Conservation (phyloP, 2,888 invertebrate species). For the Metacarcinus magister region DNA sequence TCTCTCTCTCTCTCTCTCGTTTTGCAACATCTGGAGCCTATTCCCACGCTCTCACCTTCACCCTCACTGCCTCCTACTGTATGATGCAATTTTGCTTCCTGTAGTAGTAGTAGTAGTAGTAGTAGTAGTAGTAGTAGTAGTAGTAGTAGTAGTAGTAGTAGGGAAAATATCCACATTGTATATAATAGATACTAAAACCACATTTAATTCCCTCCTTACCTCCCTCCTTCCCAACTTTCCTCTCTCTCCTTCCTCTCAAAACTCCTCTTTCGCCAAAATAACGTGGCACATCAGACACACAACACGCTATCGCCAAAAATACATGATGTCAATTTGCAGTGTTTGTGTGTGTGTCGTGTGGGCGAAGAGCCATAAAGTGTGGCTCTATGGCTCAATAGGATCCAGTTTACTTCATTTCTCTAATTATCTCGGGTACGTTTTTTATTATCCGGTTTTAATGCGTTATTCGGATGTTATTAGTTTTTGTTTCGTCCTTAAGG, state of each 20-base stretch:
- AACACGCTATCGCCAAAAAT: neutral
- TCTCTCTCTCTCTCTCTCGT: neutral
- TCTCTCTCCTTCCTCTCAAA: neutral
- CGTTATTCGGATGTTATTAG: neutral
- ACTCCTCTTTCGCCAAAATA: neutral
- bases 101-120: no score
- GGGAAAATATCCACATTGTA: no score
- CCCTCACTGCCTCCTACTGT: neutral
- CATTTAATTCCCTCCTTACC: neutral
- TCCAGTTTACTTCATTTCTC: constrained; percentile 6
- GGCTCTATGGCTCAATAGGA: neutral
- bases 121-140: no score
- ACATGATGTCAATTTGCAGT: neutral
- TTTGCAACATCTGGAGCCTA: neutral
- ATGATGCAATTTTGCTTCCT: no score
- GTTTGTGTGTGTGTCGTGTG: neutral
- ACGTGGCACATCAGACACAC: neutral
- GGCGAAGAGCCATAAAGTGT: neutral
- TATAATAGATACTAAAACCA: no score
- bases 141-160: no score
- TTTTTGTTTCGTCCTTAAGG: no score
- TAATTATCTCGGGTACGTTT: neutral
- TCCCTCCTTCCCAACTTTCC: neutral
- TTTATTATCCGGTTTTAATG: neutral
- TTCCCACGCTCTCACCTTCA: neutral